Conservation (phyloP, 2,888 invertebrate species). For the Acrobasis consociella region DNA sequence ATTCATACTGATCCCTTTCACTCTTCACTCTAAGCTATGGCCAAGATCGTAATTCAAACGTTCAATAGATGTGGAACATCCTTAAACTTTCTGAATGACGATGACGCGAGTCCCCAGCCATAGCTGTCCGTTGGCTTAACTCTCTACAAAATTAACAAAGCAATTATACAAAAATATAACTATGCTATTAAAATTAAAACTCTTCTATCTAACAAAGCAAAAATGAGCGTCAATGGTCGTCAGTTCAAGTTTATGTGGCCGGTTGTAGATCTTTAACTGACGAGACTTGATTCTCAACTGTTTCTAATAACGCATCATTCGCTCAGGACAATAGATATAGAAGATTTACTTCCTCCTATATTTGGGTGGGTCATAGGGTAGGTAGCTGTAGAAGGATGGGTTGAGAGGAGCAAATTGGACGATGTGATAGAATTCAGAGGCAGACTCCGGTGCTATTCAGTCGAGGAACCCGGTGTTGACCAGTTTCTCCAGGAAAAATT, state of each 20-base stretch:
- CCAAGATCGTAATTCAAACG: conserved; percentile 53
- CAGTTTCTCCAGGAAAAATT: conserved; percentile 97
- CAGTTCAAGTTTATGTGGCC: conserved; percentile 70
- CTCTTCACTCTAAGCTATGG: conserved; percentile 27
- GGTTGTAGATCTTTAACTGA: conserved; percentile 57
- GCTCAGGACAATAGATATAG: conserved; percentile 43
- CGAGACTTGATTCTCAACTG: conserved; percentile 33
- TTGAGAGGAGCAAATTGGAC: conserved; percentile 87
- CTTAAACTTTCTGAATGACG: conserved; percentile 43
- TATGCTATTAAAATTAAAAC: conserved; percentile 55
- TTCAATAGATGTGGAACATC: not conserved
- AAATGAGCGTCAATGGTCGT: conserved; percentile 38
- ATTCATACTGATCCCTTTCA: conserved; percentile 42
- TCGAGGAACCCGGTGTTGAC: conserved; percentile 98
- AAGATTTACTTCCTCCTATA: conserved; percentile 66
- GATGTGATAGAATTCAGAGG: conserved; percentile 87
- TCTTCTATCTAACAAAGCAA: conserved; percentile 38
- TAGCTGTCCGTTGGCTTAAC: conserved; percentile 32
- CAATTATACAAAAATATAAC: conserved; percentile 65
- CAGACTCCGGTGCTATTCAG: conserved; percentile 90
- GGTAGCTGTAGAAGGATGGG: conserved; percentile 88
- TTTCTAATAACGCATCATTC: conserved; percentile 49
- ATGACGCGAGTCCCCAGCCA: conserved; percentile 67
- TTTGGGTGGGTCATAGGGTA: conserved; percentile 82
- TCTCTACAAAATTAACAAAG: conserved; percentile 39